Percentiles rank a stretch among this genome's conserved stretches.
phyloP scores from a whole-genome alignment of 2,888 invertebrate species.

The Leptinotarsa tumamoca region DNA sequence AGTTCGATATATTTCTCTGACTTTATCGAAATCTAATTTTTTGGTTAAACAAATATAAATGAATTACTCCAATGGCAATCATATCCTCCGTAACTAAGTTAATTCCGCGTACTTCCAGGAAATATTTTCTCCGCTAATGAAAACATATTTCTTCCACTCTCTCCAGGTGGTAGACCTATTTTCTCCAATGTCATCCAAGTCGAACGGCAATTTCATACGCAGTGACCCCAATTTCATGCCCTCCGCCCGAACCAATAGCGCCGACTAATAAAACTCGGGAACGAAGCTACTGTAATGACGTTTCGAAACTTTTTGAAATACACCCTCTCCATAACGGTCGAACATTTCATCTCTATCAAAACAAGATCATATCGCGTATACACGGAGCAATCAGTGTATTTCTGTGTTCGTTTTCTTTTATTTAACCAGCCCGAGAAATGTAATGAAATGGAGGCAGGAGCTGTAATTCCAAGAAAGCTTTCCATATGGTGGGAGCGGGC shows the following conservation, averaged over 20 bases:
- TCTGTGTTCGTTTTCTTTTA: neutral
- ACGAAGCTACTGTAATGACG: slow-evolving; percentile 44
- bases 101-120: too few species aligned
- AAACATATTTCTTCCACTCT: too few species aligned
- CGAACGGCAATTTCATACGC: slow-evolving; percentile 46
- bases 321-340: slow-evolving; percentile 38
- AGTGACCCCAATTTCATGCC: slow-evolving; percentile 53
- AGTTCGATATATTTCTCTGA: too few species aligned
- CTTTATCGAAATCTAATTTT: too few species aligned
- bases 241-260: slow-evolving; percentile 37
- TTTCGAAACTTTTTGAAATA: slow-evolving; percentile 46
- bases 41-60: too few species aligned
- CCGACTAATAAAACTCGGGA: slow-evolving; percentile 49
- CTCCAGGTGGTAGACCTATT: neutral
- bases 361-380: slow-evolving; percentile 40
- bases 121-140: too few species aligned
- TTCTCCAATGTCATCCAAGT: neutral
- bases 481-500: slow-evolving; percentile 1
- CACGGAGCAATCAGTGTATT: neutral
- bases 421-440: neutral
- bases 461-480: slow-evolving; percentile 11
- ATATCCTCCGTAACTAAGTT: too few species aligned
- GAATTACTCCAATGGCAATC: too few species aligned
- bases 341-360: slow-evolving; percentile 53
- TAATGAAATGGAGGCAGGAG: slow-evolving; percentile 3